Evolutionary conservation across 2,113 vertebrate species (phyloP), one percentile per base, ranked within the genome.

Genomic region (Labeo catla): DNA sequence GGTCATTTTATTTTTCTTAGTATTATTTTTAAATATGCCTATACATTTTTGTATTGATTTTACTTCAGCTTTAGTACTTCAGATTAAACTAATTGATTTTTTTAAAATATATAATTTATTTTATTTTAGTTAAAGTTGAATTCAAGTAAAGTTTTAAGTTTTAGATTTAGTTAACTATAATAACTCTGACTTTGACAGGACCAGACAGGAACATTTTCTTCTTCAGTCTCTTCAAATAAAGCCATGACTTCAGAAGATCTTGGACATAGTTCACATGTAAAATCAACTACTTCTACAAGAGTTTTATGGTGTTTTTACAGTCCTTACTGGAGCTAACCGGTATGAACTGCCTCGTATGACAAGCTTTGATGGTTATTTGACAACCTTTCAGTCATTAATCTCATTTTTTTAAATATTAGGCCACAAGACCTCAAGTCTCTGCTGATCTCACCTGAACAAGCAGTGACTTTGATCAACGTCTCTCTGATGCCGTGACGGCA

Each of bases 401-500:
- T 74, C 8, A 21, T 23, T n/a, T n/a, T 39, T 13, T 74, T 49
- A 13, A 74, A 10, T 4, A n/a, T 11, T 6, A 74, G 21, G 5
- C 43, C 72, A 49, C 45, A 50, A 6, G 5, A 13, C 47, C 45
- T 76, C 11, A 4, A 76, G 43, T 49, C 21, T 76, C 11, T 49
- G 72, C 45, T 28, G 72, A 76, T 49, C 45, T 76, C 73, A 8
- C n/a, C 73, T 76, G 21, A 76, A 76, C 73, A 76, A 50, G 6
- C 12, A 3, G 21, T 50, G 21, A 50, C 73, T 76, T 76, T 76
- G 73, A 76, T 76, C 72, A 76, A 49, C 16, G 45, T 76, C 72
- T 76, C 45, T 76, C n/a, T 76, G 45, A 76, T 76, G 73, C 45
- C 3, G 2, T 4, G 43, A 76, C 2, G 6, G 45, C 45, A 50